Percentiles rank a stretch among this genome's conserved stretches.
Evolutionary conservation across 2,888 invertebrate species (phyloP).

Genomic region (Mylabris sibirica): DNA sequence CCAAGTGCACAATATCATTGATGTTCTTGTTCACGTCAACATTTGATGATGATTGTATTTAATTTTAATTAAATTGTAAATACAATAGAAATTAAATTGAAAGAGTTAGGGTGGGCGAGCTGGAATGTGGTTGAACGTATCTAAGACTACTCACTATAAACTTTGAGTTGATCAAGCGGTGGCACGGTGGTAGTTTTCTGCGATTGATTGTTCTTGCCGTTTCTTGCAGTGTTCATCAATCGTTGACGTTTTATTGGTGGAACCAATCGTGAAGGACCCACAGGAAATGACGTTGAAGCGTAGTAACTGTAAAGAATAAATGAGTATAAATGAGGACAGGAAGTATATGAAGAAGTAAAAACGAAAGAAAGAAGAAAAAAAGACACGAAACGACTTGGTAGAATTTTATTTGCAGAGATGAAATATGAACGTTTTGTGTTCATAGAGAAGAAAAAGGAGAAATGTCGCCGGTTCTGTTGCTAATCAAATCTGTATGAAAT

Average conservation of each 20-base stretch:
- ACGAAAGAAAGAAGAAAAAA: background rate
- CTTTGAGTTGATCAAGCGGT: conserved; percentile 69
- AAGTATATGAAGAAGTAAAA: conserved; percentile 12
- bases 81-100: background rate
- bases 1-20: background rate
- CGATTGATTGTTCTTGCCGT: conserved; percentile 58
- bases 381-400: conserved; percentile 20
- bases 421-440: conserved; percentile 32
- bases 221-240: conserved; percentile 64
- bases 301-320: conserved; percentile 66
- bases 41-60: background rate
- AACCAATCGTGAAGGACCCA: conserved; percentile 66
- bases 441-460: conserved; percentile 23
- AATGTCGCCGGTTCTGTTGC: conserved; percentile 22
- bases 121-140: background rate
- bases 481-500: conserved; percentile 35
- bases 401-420: conserved; percentile 27
- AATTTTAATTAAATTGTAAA: background rate
- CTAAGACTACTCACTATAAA: conserved; percentile 67
- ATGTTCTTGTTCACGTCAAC: background rate
- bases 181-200: conserved; percentile 59
- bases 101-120: no score
- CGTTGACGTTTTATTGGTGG: conserved; percentile 70
- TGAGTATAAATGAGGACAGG: conserved; percentile 33
- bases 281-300: conserved; percentile 66